A percentile compares a stretch with the other conserved stretches of the same genome.
Evolutionary conservation across 35 echinoderm and acorn worm species (phyloP).

Genomic region (Acanthaster planci): DNA sequence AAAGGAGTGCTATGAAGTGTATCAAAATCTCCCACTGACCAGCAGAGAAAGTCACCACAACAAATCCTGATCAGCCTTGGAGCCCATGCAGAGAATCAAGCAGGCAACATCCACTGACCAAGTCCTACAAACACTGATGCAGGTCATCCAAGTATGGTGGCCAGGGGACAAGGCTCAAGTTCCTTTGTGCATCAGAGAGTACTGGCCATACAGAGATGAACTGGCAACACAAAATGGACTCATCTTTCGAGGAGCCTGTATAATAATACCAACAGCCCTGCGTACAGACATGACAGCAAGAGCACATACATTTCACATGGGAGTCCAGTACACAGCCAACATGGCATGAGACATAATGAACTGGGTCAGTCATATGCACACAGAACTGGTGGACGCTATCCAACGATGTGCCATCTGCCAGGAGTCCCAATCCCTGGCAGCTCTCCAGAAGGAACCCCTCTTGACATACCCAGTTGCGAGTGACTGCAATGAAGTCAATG

Average conservation of each 20-base stretch:
- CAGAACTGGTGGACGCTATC: conserved; percentile 10
- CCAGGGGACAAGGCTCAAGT: conserved; percentile 44
- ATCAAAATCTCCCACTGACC: neutral
- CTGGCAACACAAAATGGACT: conserved; percentile 41
- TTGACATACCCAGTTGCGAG: conserved; percentile 20
- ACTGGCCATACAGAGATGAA: conserved; percentile 61
- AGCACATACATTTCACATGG: conserved; percentile 43
- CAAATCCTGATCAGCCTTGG: neutral
- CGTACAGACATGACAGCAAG: conserved; percentile 13
- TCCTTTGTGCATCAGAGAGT: conserved; percentile 22
- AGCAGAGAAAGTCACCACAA: too few species aligned
- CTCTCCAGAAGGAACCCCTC: conserved; percentile 49
- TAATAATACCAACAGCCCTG: conserved; percentile 41
- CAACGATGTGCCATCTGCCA: conserved; percentile 13
- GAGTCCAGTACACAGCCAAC: conserved; percentile 32
- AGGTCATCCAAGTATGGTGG: conserved; percentile 42
- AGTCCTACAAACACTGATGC: conserved; percentile 21
- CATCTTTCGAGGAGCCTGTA: conserved; percentile 33
- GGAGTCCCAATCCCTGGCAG: neutral
- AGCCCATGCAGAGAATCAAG: neutral
- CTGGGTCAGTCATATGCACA: conserved; percentile 27
- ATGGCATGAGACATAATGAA: conserved; percentile 18
- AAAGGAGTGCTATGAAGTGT: conserved; percentile 36
- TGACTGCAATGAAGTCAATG: neutral
- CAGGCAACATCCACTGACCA: conserved; percentile 24